Evolutionary conservation across 2,888 invertebrate species (phyloP), one percentile per base, ranked within the genome.

Genomic region (Cyclophora punctaria): DNA sequence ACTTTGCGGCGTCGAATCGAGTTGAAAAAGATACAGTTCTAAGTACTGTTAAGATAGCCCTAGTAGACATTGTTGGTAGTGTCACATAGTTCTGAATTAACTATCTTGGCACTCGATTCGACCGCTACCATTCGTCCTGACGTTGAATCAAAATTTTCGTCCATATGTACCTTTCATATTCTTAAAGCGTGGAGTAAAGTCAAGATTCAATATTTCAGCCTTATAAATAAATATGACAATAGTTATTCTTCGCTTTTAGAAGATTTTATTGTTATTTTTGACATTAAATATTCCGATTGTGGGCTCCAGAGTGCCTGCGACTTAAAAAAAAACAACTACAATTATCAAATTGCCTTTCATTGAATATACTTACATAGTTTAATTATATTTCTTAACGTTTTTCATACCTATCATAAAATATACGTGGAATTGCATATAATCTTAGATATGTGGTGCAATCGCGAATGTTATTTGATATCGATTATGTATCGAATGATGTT

Each of bases 281-380:
- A 55, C 60, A 52, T 42, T 46, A 20, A 20, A 20, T 20, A 56
- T 48, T 48, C 60, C 63, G 60, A 57, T 53, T 54, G 52, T 50
- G 56, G 65, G 67, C 61, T 67, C 59, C 60, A 61, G 71, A 71
- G 78, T 80, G 78, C 78, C 79, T 79, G 69, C 67, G 64, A 58
- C 62, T 55, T 57, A 58, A 20, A 55, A 55, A 48, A 64, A 66
- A 53, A 53, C 54, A 56, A 59, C 59, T 52, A 64, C 62, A 64
- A 59, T 57, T 67, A 60, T 63, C 57, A 62, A 63, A 69, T 60
- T 67, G 73, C 69, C 72, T 74, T 72, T 57, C 42, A 64, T 69
- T 67, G 57, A 56, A 63, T 37, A 37, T 37, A 37, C 37, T 5
- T 37, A 37, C 37, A 37, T 37, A 37, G 37, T 37, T 67, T 66